These are phyloP conservation scores for Endomychus coccineus DNA, from an alignment of 2,888 invertebrate genomes.

Conservation along the genomic window DNA sequence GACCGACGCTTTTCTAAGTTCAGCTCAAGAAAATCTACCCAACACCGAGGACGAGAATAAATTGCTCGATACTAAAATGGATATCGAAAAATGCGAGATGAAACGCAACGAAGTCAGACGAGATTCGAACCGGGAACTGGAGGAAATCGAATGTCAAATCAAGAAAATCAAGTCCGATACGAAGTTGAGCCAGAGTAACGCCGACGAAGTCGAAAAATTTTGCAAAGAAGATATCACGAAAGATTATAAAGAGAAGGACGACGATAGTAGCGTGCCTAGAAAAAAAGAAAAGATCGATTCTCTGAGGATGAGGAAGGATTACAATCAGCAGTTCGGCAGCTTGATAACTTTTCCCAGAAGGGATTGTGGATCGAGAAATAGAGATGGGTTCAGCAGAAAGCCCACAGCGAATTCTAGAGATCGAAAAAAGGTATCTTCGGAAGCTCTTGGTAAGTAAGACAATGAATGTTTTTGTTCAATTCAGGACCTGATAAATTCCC, in stretches of 20 bases:
- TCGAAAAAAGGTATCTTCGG: slow-evolving; percentile 42
- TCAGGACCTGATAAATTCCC: too few species aligned
- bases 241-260: slow-evolving; percentile 41
- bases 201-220: slow-evolving; percentile 36
- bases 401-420: slow-evolving; percentile 41
- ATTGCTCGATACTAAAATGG: slow-evolving; percentile 9
- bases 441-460: slow-evolving; percentile 40
- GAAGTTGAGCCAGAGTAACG: slow-evolving; percentile 28
- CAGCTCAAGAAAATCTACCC: slow-evolving; percentile 49
- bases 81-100: background rate
- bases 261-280: slow-evolving; percentile 42
- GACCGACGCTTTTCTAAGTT: slow-evolving; percentile 53
- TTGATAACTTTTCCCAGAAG: slow-evolving; percentile 39
- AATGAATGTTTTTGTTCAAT: too few species aligned
- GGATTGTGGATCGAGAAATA: slow-evolving; percentile 31
- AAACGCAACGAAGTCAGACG: slow-evolving; percentile 15
- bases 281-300: slow-evolving; percentile 50
- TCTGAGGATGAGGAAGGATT: slow-evolving; percentile 40
- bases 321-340: slow-evolving; percentile 41
- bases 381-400: slow-evolving; percentile 37
- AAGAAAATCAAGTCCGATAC: slow-evolving; percentile 35
- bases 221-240: slow-evolving; percentile 40
- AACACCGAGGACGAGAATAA: slow-evolving; percentile 29
- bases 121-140: slow-evolving; percentile 37
- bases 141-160: slow-evolving; percentile 33